Evolutionary conservation across 2,113 vertebrate species (phyloP).

Genomic region (Aegithalos caudatus): DNA sequence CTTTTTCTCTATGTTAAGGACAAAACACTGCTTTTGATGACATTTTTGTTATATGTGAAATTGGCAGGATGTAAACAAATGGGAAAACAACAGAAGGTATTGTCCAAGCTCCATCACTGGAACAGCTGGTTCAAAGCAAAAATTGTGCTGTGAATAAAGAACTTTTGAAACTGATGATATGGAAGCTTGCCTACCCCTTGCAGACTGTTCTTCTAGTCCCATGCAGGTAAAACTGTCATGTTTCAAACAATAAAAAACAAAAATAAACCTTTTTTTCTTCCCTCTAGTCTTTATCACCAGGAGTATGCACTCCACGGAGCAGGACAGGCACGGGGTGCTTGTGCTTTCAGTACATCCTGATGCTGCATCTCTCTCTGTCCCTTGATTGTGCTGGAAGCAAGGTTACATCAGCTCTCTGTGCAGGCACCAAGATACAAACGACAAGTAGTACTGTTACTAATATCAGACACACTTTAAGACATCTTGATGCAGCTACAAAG

Average conservation of each 20-base stretch:
- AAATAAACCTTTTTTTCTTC: neutral
- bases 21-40: neutral
- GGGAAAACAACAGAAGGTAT: conserved; percentile 44
- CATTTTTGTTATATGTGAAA: neutral
- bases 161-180: neutral
- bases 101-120: neutral
- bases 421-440: neutral
- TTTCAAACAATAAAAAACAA: neutral
- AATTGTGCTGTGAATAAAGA: neutral
- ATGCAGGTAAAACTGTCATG: neutral
- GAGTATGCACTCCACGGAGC: neutral
- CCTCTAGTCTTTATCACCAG: neutral
- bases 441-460: neutral
- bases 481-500: neutral
- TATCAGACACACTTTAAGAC: neutral
- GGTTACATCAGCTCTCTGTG: neutral
- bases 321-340: neutral
- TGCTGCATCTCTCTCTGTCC: neutral
- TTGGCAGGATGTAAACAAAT: conserved; percentile 29
- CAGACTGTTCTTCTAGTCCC: neutral
- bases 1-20: neutral
- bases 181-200: neutral
- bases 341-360: neutral
- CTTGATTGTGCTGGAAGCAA: neutral
- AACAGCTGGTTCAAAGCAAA: conserved; percentile 21